Base-by-base conservation (phyloP, 2,888 invertebrate genomes). In the Drosophila infuscata region DNA sequence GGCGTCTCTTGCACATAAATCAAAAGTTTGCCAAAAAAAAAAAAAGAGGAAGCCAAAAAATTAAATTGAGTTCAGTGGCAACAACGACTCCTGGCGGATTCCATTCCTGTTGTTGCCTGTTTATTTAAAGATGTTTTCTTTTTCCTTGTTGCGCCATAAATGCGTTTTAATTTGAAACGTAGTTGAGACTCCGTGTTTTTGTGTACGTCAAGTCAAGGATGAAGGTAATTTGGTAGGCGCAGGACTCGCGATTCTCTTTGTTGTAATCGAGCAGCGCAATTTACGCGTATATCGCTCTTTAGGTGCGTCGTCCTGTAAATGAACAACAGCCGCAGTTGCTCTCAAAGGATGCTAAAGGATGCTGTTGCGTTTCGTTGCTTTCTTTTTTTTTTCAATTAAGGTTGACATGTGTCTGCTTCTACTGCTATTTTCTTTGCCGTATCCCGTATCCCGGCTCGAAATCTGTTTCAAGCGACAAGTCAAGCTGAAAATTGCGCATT, bases 401-500 rank as follows among this genome's bases (percentile, higher is more conserved):
- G 79, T 81, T 88, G 85, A 85, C 81, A 85, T 85, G 85, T 79
- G 74, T 83, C 82, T 83, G 41, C 56, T 51, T 59, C 53, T 49
- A 8, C 53, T 49, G 12, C 38, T 59, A 51, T 20, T 36, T 57
- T 11, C 41, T 41, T 63, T 49, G 32, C 7, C n/a, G 8, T 25
- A 32, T 25, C 12, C 25, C 56, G 29, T 33, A 58, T 49, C 52
- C 69, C 25, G 25, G 29, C 68, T 65, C 58, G 12, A 62, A 84
- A 82, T 87, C 82, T 76, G 84, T 82, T 84, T 80, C 82, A 74
- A 77, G 87, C 71, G 75, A 76, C 79, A 78, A 89, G 86, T 89
- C 86, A 89, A 78, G 90, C 80, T 76, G 89, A 89, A 89, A 89
- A 90, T 89, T 89, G 88, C 88, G 89, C 88, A 87, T 89, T 89